phyloP scores from a whole-genome alignment of 1,140 invertebrate genomes.

The Rhagoletis pomonella region DNA sequence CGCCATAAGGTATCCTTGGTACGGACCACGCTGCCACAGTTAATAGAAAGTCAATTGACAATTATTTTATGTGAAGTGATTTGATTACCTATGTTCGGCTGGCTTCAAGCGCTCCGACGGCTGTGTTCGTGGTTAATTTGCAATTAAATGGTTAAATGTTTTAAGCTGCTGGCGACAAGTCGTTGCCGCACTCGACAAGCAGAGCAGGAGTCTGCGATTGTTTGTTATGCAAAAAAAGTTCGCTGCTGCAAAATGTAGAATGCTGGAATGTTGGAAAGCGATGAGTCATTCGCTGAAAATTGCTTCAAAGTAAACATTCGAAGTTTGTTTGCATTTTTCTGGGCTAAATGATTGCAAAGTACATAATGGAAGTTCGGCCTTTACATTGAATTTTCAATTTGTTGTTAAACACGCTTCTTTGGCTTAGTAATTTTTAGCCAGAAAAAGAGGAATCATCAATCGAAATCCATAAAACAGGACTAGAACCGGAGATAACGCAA shows the following conservation, averaged over 20 bases:
- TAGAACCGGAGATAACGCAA: too few relatives aligned
- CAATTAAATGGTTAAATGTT: constrained; percentile 48
- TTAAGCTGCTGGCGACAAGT: constrained; percentile 39
- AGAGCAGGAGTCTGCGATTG: background rate
- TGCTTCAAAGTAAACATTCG: too few relatives aligned
- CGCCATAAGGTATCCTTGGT: constrained; percentile 1
- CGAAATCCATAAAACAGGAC: too few relatives aligned
- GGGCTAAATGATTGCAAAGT: too few relatives aligned
- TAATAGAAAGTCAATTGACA: constrained; percentile 73
- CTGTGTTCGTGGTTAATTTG: constrained; percentile 45
- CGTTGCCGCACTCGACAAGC: background rate
- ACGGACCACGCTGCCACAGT: constrained; percentile 6
- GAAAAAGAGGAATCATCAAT: too few relatives aligned
- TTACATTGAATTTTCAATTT: too few relatives aligned
- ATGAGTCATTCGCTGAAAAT: background rate
- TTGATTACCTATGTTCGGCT: constrained; percentile 56
- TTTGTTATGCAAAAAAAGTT: background rate
- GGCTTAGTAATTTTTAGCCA: too few relatives aligned
- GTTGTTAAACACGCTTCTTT: too few relatives aligned
- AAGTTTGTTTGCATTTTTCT: too few relatives aligned
- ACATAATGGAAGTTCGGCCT: too few relatives aligned
- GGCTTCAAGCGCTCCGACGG: background rate
- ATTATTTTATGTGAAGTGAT: constrained; percentile 71
- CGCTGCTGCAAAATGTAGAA: background rate
- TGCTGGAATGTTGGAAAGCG: background rate